Conservation (phyloP, 2,888 invertebrate species). For the Choreutis nemorana region DNA sequence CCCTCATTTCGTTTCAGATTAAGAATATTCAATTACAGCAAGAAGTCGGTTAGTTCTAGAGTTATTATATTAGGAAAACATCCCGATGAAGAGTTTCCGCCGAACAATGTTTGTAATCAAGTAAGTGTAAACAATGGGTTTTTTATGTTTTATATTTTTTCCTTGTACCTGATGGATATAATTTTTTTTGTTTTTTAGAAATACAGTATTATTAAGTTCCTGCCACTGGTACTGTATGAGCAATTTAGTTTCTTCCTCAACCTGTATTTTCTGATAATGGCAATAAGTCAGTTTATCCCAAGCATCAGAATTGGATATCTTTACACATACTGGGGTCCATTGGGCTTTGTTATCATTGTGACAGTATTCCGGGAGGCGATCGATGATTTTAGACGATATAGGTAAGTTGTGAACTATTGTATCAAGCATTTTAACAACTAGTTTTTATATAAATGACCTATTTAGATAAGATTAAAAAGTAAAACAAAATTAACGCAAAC, state of each 20-base stretch:
- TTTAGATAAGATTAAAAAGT: too few species aligned
- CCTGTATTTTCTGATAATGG: conserved; percentile 98
- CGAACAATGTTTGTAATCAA: conserved; percentile 96
- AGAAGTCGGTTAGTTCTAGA: conserved; percentile 77
- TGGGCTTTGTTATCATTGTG: conserved; percentile 95
- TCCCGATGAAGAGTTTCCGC: conserved; percentile 85
- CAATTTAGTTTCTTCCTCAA: conserved; percentile 99
- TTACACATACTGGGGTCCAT: conserved; percentile 99
- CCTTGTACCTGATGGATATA: too few species aligned
- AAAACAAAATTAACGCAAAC: too few species aligned
- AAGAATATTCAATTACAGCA: conserved; percentile 77
- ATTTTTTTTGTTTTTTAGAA: conserved; percentile 70
- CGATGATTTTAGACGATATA: conserved; percentile 92
- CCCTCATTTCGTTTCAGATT: conserved; percentile 75
- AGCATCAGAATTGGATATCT: conserved; percentile 96
- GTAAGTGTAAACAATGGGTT: conserved; percentile 25
- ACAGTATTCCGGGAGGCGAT: conserved; percentile 96
- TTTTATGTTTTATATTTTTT: not conserved
- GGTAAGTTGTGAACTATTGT: conserved; percentile 23
- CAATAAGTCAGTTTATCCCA: conserved; percentile 96
- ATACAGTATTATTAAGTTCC: conserved; percentile 91
- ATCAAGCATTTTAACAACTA: not conserved
- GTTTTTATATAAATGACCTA: too few species aligned
- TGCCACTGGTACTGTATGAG: conserved; percentile 93
- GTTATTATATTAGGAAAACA: conserved; percentile 80